Evolutionary conservation across 2,888 invertebrate species (phyloP), one percentile per base, ranked within the genome.

Genomic region (Xanthorhoe designata): DNA sequence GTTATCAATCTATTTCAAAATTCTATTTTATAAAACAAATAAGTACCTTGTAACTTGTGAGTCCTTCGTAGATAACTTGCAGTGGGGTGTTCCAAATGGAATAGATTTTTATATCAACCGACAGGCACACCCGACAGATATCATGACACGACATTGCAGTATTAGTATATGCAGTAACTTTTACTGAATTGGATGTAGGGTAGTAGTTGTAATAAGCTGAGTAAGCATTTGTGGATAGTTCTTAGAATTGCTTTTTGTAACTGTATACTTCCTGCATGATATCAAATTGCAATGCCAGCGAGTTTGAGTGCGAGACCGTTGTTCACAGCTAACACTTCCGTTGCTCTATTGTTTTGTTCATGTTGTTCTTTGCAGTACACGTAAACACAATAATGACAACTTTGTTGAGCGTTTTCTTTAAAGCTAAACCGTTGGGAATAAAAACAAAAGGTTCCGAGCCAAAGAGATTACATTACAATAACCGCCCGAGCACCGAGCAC

Each of bases 51-150:
- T 47, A 47, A 32, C 13, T 57, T 49, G 57, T 57, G 10, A 57
- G 57, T 32, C 13, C 50, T 58, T 58, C 50, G 19, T 58, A 58
- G 3, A 58, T 35, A 15, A 19, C 9, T 50, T 58, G 58, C n/a
- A 58, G 13, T 17, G 50, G 35, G 9, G 58, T 58, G 9, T 51
- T 8, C 19, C 8, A 35, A 50, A 58, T 50, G 9, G n/a, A 58
- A 58, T 38, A 13, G 17, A 50, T 35, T 38, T 2, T 51, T 3
- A 50, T 13, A 50, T 58, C 19, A 19, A 35, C 50, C 8, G 35
- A 8, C 4, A 58, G 19, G 38, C 58, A 58, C 18, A 51, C 49
- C 13, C 58, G 38, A 42, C 38, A 42, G 1, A 42, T 42, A 10
- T 42, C 38, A 0, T 0, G 13, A 13, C 10, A 42, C 13, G 13